Evolutionary conservation across 1,140 invertebrate genomes (phyloP).

Genomic region (Calephelis nemesis): DNA sequence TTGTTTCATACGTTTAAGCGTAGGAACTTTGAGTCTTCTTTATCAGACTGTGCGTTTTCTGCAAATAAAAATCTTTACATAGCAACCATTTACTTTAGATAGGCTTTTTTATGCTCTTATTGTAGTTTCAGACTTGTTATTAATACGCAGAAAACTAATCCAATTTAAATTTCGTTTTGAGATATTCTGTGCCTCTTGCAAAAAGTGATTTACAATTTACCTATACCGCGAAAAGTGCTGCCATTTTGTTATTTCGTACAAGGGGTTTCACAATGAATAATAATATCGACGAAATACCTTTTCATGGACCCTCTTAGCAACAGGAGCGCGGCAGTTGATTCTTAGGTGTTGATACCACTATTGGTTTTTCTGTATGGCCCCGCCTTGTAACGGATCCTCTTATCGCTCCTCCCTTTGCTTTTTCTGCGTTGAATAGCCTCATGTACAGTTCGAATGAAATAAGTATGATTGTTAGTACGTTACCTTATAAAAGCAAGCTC

Average conservation of each 20-base stretch:
- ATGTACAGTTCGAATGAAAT: not conserved
- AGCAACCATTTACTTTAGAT: no score
- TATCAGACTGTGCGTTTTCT: no score
- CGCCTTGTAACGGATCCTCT: constrained; percentile 61
- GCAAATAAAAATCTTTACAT: no score
- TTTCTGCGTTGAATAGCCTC: constrained; percentile 34
- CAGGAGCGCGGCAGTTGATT: constrained; percentile 56
- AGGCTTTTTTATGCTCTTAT: no score
- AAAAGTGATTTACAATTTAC: no score
- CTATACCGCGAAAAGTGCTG: constrained; percentile 5
- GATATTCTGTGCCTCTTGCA: no score
- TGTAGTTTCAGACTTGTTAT: no score
- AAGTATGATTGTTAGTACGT: not conserved
- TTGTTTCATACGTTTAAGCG: no score
- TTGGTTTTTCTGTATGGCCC: constrained; percentile 65
- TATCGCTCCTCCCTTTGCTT: constrained; percentile 67
- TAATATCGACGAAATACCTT: constrained; percentile 9
- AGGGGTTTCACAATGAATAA: constrained; percentile 15
- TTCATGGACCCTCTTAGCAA: constrained; percentile 45
- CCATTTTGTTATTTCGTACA: not conserved
- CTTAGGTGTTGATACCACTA: constrained; percentile 39
- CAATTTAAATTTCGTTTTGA: no score
- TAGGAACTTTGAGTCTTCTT: no score
- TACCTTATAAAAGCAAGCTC: not conserved
- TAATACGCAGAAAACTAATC: no score